Evolutionary conservation across 2,888 invertebrate species (phyloP), one percentile per base, ranked within the genome.

Genomic region (Cyrtodaria siliqua): DNA sequence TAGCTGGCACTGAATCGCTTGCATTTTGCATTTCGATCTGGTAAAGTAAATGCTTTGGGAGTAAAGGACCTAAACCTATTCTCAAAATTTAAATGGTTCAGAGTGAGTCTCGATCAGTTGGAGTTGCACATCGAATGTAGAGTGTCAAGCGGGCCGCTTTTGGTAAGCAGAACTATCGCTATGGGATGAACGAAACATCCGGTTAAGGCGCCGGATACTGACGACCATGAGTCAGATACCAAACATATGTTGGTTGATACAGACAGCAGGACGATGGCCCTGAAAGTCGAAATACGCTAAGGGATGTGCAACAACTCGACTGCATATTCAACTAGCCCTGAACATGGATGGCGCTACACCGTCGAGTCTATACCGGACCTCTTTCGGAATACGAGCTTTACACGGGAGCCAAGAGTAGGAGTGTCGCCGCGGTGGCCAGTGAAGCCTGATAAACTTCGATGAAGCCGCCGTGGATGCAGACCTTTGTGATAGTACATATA

Each of bases 151-250:
- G 95, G 95, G 95, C 95, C 95, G 95, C 92, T 95, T 95, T 95
- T 95, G 95, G 95, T 95, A 95, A 95, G 95, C 95, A 95, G 95
- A 95, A 96, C 95, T 96, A 95, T 95, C 95, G 95, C 94, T 96
- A 95, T 94, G 95, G 95, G 95, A 95, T 96, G 95, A 95, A 96
- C 95, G 95, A 94, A 95, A 95, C 95, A 95, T 93, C 93, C 94
- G 94, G 95, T 94, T 95, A 95, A 95, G 94, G 95, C 94, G 95
- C 95, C 95, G 91, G 93, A 95, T 86, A 93, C 91, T 93, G 94
- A 94, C 94, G 94, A n/a, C n/a, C n/a, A n/a, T 95, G 94, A 93
- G 94, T 94, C 92, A 93, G 94, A 95, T 87, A 93, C 94, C 94
- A 94, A 93, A 93, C 94, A 95, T n/a, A 94, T 95, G 94, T 95